These are phyloP conservation scores for Riptortus pedestris DNA, from an alignment of 1,140 invertebrate species.

Conservation along the genomic window DNA sequence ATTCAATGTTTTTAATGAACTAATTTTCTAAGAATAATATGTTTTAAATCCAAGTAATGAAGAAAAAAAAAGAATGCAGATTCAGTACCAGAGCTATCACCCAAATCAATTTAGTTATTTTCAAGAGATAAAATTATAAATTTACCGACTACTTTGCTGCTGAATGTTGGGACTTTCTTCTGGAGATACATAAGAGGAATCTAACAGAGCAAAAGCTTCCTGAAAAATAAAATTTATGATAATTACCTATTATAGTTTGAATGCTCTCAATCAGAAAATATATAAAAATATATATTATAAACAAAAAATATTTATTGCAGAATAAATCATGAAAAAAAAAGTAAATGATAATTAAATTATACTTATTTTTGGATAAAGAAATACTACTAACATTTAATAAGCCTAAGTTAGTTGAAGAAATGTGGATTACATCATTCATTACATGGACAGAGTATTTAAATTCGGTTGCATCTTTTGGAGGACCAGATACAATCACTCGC, in stretches of 20 bases:
- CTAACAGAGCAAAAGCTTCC: background rate
- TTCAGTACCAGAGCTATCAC: too few relatives aligned
- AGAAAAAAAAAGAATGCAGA: background rate
- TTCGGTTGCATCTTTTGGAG: background rate
- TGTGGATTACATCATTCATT: background rate
- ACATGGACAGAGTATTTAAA: background rate
- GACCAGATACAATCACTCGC: background rate
- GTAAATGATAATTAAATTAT: background rate
- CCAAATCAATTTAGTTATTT: too few relatives aligned
- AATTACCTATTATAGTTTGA: background rate
- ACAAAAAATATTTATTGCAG: background rate
- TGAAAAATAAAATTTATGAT: background rate
- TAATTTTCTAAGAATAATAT: background rate
- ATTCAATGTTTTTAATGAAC: background rate
- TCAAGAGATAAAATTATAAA: background rate
- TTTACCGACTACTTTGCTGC: background rate
- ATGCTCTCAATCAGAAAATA: background rate
- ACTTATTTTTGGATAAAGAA: background rate
- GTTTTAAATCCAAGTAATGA: background rate
- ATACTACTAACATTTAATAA: background rate
- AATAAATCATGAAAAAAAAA: background rate
- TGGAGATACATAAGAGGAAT: background rate
- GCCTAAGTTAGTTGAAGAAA: background rate
- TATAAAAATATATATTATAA: background rate
- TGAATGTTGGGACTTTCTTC: background rate